Base-by-base conservation (phyloP, 2,113 vertebrate genomes). In the Perognathus longimembris region DNA sequence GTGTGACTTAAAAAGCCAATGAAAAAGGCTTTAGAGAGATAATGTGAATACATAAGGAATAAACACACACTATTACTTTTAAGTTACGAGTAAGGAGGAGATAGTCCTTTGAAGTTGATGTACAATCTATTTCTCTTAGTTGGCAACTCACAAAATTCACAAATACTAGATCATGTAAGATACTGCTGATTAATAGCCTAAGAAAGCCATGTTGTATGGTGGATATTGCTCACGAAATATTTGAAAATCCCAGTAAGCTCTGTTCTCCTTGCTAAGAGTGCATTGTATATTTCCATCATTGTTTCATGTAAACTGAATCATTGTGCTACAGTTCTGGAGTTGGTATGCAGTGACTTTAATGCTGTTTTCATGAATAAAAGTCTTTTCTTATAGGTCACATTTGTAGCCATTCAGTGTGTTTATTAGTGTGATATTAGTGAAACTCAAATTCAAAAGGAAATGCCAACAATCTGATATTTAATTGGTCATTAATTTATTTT, bases 361-460 rank as follows among this genome's bases (percentile, higher is more conserved):
- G 94, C 94, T 95, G 82, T 97, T 97, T 97, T 94, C 92, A 86
- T 61, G 70, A 97, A 97, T 97, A 97, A 96, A 96, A 89, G 67
- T 95, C 50, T 95, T 96, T 95, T 93, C 93, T 94, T 90, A 94
- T 90, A 95, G 93, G 95, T 85, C 78, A 93, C 34, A 77, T 89
- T 61, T 96, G 91, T 90, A 97, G 90, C 73, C 76, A 93, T 90
- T 84, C 70, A 83, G 71, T 97, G 91, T 96, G 80, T 95, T 97
- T 94, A 92, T 94, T 96, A 95, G 85, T 70, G 42, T 92, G 45
- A 85, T 85, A 91, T 78, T 45, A 92, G 61, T 70, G 38, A 96
- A 88, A 1, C 7, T 94, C 57, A 90, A 73, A 22, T 24, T 59
- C 11, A 80, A 67, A 85, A 73, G 75, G 30, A 88, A 90, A 87